Evolutionary conservation across 1,140 invertebrate genomes (phyloP).

Genomic region (Asobara japonica): DNA sequence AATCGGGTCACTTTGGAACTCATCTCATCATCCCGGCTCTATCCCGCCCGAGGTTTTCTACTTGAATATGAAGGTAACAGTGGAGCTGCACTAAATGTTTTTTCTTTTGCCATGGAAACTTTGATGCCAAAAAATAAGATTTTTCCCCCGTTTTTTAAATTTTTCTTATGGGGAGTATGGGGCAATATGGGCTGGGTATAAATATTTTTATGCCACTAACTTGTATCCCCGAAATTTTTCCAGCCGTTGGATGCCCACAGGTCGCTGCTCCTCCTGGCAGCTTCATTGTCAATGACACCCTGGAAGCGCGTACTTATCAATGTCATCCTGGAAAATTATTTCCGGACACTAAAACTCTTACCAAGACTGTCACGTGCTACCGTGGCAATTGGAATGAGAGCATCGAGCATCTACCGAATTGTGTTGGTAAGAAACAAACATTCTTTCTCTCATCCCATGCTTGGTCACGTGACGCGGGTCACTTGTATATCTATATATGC

Average conservation of each 20-base stretch:
- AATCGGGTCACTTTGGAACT: slow-evolving; percentile 60
- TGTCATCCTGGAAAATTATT: slow-evolving; percentile 57
- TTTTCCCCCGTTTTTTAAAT: no score
- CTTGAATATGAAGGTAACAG: slow-evolving; percentile 60
- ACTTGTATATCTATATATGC: not conserved
- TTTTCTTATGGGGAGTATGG: no score
- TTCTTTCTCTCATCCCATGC: not conserved
- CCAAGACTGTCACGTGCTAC: slow-evolving; percentile 54
- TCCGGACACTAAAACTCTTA: slow-evolving; percentile 52
- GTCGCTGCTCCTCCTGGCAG: slow-evolving; percentile 56
- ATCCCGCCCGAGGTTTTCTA: slow-evolving; percentile 60
- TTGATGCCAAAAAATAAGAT: no score
- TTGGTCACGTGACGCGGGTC: not conserved
- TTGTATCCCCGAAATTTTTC: not conserved
- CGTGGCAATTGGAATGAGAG: slow-evolving; percentile 59
- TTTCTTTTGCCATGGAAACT: no score
- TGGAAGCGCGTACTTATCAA: slow-evolving; percentile 56
- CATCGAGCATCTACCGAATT: slow-evolving; percentile 50
- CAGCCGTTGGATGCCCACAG: slow-evolving; percentile 59
- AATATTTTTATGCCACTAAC: not conserved
- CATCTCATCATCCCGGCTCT: slow-evolving; percentile 51
- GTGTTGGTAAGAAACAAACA: slow-evolving; percentile 45
- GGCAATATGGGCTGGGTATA: no score
- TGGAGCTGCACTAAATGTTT: not conserved
- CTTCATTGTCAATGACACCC: slow-evolving; percentile 51